Conservation (phyloP, 2,888 invertebrate species). For the Ellobium chinense region DNA sequence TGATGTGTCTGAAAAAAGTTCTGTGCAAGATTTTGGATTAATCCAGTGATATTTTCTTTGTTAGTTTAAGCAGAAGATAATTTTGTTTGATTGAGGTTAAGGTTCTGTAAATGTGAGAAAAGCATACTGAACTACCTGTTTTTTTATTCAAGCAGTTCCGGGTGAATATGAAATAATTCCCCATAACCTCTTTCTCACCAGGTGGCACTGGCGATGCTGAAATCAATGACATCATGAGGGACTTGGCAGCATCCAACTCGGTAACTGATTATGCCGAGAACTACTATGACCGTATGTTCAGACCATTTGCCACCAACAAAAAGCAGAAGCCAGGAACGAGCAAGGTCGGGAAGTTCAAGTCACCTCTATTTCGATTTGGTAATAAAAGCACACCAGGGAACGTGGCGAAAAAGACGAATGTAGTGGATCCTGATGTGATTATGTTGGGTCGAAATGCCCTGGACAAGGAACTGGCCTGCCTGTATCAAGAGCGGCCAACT, state of each 20-base stretch:
- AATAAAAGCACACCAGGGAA: not conserved
- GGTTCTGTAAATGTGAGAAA: too few relatives aligned
- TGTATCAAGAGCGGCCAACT: conserved; percentile 20
- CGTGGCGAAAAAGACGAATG: not conserved
- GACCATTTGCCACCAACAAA: not conserved
- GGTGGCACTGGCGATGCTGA: not conserved
- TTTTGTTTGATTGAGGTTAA: too few relatives aligned
- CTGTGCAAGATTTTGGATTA: too few relatives aligned
- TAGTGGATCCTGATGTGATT: conserved; percentile 28
- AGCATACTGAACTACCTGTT: too few relatives aligned
- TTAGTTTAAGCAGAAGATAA: too few relatives aligned
- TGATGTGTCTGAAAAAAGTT: too few relatives aligned
- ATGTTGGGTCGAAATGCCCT: conserved; percentile 38
- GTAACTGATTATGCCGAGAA: not conserved
- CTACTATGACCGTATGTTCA: not conserved
- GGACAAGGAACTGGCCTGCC: conserved; percentile 33
- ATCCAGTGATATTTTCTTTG: too few relatives aligned
- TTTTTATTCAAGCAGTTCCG: too few relatives aligned
- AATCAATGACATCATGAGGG: conserved; percentile 4
- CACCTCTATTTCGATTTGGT: conserved; percentile 23
- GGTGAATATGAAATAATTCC: too few relatives aligned
- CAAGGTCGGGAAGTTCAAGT: not conserved
- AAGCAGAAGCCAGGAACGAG: not conserved
- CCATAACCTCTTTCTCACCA: too few relatives aligned
- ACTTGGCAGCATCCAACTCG: not conserved